A percentile compares a stretch with the other conserved stretches of the same genome.
Evolutionary conservation across 2,113 vertebrate species (phyloP).

Genomic region (Microtus richardsoni): DNA sequence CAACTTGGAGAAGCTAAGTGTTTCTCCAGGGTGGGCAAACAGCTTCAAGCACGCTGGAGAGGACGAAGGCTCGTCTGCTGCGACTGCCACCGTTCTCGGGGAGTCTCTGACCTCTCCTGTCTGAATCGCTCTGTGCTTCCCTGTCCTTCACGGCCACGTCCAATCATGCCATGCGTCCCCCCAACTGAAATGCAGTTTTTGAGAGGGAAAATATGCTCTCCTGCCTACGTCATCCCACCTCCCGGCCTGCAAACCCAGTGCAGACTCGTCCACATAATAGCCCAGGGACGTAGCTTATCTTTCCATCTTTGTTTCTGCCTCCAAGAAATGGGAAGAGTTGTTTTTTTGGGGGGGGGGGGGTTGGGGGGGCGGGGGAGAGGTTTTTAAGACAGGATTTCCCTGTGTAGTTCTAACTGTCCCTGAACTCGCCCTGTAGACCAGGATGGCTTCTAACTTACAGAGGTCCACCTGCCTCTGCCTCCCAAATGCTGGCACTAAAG

Average conservation of each 20-base stretch:
- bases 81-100: background rate
- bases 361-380: accelerated
- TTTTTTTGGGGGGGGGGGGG: too few species aligned
- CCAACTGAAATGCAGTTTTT: background rate
- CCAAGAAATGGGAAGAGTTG: background rate
- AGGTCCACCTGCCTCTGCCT: too few species aligned
- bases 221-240: background rate
- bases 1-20: slow-evolving; percentile 60
- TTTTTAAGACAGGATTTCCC: too few species aligned
- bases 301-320: background rate
- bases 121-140: background rate
- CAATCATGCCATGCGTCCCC: background rate
- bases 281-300: background rate
- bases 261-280: background rate
- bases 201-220: background rate
- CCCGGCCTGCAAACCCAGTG: background rate
- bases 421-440: too few species aligned
- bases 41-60: background rate
- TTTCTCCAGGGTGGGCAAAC: background rate
- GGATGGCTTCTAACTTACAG: too few species aligned
- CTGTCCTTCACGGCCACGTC: background rate
- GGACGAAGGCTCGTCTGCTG: background rate
- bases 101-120: background rate
- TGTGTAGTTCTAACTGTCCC: too few species aligned
- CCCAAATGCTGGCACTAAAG: too few species aligned